Evolutionary conservation across 2,888 invertebrate genomes (phyloP), one percentile per base, ranked within the genome.

Genomic region (Stenolophus ochropezus): DNA sequence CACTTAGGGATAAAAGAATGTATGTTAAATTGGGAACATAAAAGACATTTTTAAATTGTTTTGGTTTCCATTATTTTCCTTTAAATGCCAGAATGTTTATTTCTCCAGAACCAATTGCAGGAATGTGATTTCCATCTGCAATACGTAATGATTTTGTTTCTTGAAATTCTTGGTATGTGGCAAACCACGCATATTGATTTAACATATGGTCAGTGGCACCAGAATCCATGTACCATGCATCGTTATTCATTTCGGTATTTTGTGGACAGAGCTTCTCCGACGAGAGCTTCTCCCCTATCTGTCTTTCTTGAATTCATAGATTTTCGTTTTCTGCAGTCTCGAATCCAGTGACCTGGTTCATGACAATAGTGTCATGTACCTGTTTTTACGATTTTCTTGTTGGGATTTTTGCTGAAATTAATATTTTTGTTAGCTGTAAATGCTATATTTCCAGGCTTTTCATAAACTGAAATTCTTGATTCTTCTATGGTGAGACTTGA

Each of bases 1-100:
- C 25, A 20, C 21, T 81, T 14, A 75, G 56, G n/a, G 81, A 81
- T 53, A 76, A 81, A n/a, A 81, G 23, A 20, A 76, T n/a, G n/a
- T n/a, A n/a, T n/a, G n/a, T n/a, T n/a, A n/a, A n/a, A n/a, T n/a
- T n/a, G n/a, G n/a, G n/a, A 42, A 42, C n/a, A n/a, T n/a, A n/a
- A n/a, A n/a, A n/a, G n/a, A n/a, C n/a, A n/a, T n/a, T n/a, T n/a
- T n/a, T n/a, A n/a, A n/a, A n/a, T n/a, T n/a, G n/a, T n/a, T n/a
- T n/a, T n/a, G n/a, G n/a, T n/a, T n/a, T n/a, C n/a, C n/a, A n/a
- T n/a, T n/a, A n/a, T n/a, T n/a, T n/a, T n/a, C n/a, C n/a, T n/a
- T n/a, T n/a, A n/a, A n/a, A n/a, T n/a, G n/a, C n/a, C n/a, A n/a
- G n/a, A n/a, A n/a, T n/a, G n/a, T n/a, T n/a, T n/a, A n/a, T n/a